Conservation (phyloP, 2,888 invertebrate genomes). For the Eupithecia exiguata region DNA sequence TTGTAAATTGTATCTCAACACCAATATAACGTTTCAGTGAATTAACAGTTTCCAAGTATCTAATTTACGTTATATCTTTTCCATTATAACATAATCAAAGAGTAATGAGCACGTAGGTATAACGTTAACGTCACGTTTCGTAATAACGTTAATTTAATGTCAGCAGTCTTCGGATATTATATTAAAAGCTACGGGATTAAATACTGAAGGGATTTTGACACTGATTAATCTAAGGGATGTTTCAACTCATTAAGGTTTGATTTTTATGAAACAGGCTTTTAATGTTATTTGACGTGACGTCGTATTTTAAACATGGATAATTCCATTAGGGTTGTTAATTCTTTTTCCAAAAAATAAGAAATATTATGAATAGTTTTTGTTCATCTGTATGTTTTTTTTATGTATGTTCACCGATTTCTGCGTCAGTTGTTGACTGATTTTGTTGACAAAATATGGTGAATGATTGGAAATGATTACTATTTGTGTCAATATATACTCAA, state of each 20-base stretch:
- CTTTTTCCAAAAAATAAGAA: too few relatives aligned
- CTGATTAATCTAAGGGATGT: constrained; percentile 34
- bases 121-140: constrained; percentile 30
- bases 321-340: not conserved
- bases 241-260: constrained; percentile 27
- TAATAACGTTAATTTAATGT: constrained; percentile 42
- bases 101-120: not conserved
- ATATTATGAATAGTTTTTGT: too few relatives aligned
- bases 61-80: not conserved
- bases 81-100: not conserved
- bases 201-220: constrained; percentile 33
- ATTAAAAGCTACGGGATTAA: constrained; percentile 36
- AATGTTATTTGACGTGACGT: constrained; percentile 3
- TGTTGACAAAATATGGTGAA: too few relatives aligned
- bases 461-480: too few relatives aligned
- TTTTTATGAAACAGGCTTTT: constrained; percentile 20
- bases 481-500: too few relatives aligned
- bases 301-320: not conserved
- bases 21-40: not conserved
- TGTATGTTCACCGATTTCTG: not conserved
- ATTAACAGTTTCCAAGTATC: not conserved
- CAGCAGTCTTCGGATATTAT: constrained; percentile 36
- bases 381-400: too few relatives aligned
- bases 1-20: not conserved
- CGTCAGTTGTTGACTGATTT: too few relatives aligned